These are phyloP conservation scores for Eurystomus gularis DNA, from an alignment of 2,113 vertebrate species.

Conservation along the genomic window DNA sequence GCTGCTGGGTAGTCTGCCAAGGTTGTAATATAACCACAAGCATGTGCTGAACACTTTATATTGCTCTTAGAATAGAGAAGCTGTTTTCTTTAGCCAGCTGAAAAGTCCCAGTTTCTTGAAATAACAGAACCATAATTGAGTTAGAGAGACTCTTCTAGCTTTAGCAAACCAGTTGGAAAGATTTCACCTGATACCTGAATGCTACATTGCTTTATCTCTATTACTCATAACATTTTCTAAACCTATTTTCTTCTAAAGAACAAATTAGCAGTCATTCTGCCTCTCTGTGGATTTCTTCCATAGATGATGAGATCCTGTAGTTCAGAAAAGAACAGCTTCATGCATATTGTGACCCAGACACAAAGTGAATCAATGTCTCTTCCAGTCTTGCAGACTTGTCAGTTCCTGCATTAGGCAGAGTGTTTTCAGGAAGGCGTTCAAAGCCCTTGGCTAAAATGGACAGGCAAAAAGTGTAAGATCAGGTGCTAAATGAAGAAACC, in stretches of 20 bases:
- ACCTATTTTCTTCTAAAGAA: neutral
- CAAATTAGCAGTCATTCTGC: neutral
- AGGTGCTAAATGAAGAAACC: neutral
- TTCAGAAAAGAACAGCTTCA: neutral
- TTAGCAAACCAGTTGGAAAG: neutral
- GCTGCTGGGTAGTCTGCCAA: slow-evolving; percentile 41
- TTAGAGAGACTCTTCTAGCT: slow-evolving; percentile 19
- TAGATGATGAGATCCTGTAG: neutral
- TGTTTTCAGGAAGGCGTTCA: neutral
- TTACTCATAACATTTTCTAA: neutral
- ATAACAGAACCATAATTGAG: slow-evolving; percentile 47
- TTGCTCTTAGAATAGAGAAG: slow-evolving; percentile 43
- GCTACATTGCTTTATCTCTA: neutral
- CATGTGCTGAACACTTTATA: slow-evolving; percentile 42
- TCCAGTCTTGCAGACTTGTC: neutral
- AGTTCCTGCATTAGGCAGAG: neutral
- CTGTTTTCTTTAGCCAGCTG: slow-evolving; percentile 42
- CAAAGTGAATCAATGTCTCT: neutral
- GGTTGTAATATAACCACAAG: slow-evolving; percentile 36
- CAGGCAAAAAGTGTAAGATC: neutral
- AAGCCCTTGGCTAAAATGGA: neutral
- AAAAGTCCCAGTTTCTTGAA: slow-evolving; percentile 37
- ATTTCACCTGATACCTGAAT: slow-evolving; percentile 1
- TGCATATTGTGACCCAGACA: neutral
- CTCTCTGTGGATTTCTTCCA: neutral